phyloP scores from a whole-genome alignment of 2,888 invertebrate species.

The Drosophila anceps region DNA sequence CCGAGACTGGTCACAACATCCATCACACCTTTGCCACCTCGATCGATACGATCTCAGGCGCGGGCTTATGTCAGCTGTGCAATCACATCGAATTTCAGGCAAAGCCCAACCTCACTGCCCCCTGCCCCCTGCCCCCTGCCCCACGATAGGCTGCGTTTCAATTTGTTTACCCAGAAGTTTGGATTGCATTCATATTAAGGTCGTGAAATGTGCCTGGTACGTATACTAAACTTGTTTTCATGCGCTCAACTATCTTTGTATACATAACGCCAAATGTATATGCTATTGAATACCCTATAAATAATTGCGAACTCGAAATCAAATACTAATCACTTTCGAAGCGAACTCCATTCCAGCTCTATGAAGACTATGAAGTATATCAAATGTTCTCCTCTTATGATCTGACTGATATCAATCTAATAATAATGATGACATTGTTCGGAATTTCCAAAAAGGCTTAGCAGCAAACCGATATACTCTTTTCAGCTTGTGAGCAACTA shows the following conservation, averaged over 20 bases:
- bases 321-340: background rate
- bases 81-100: constrained; percentile 19
- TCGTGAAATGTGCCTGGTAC: constrained; percentile 1
- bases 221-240: constrained; percentile 5
- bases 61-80: constrained; percentile 31
- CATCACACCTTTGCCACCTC: constrained; percentile 25
- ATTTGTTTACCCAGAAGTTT: constrained; percentile 6
- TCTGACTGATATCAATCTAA: background rate
- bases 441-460: background rate
- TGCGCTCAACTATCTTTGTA: background rate
- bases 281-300: constrained; percentile 2
- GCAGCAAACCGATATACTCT: background rate
- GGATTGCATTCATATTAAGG: constrained; percentile 2
- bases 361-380: background rate
- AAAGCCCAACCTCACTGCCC: background rate
- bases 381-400: background rate
- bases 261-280: background rate
- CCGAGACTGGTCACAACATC: constrained; percentile 20
- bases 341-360: background rate
- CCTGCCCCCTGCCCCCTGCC: background rate
- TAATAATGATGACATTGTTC: background rate
- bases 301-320: background rate
- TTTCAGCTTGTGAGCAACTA: background rate
- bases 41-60: constrained; percentile 2
- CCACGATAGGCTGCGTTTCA: background rate